Percentiles rank a stretch among this genome's conserved stretches.
phyloP scores from a whole-genome alignment of 2,797 vertebrate species.

The Coracias cyanogaster region DNA sequence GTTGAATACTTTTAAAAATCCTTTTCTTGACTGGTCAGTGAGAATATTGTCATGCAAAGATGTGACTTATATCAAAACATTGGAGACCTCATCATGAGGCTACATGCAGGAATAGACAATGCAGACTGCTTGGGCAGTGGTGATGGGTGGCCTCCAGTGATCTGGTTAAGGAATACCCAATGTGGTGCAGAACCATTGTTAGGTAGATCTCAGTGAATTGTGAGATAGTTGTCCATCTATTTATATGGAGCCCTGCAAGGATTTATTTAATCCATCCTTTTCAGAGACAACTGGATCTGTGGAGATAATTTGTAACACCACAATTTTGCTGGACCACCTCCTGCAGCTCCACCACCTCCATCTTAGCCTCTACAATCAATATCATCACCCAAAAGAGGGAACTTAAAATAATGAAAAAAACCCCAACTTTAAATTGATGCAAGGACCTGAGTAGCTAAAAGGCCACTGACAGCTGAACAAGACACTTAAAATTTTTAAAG shows the following conservation, averaged over 20 bases:
- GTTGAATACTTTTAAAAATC: not conserved
- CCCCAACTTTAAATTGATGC: not conserved
- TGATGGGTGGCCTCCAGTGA: not conserved
- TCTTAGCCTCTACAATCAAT: not conserved
- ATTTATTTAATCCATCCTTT: not conserved
- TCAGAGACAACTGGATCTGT: not conserved
- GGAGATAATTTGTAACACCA: not conserved
- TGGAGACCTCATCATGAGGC: not conserved
- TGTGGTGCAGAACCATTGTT: not conserved
- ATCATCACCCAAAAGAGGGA: not conserved
- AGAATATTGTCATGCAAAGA: not conserved
- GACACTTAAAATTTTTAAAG: not conserved
- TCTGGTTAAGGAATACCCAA: not conserved
- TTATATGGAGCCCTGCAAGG: not conserved
- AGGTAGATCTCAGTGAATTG: not conserved
- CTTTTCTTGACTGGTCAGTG: not conserved
- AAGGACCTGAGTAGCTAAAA: not conserved
- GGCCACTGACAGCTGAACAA: not conserved
- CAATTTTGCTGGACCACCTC: not conserved
- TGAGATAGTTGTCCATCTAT: not conserved
- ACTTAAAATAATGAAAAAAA: not conserved
- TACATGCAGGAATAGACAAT: not conserved
- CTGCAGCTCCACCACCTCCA: not conserved
- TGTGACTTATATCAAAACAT: not conserved
- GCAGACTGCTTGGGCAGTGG: not conserved